Evolutionary conservation across 2,113 vertebrate species (phyloP).

Genomic region (Dendrocopos noguchii): DNA sequence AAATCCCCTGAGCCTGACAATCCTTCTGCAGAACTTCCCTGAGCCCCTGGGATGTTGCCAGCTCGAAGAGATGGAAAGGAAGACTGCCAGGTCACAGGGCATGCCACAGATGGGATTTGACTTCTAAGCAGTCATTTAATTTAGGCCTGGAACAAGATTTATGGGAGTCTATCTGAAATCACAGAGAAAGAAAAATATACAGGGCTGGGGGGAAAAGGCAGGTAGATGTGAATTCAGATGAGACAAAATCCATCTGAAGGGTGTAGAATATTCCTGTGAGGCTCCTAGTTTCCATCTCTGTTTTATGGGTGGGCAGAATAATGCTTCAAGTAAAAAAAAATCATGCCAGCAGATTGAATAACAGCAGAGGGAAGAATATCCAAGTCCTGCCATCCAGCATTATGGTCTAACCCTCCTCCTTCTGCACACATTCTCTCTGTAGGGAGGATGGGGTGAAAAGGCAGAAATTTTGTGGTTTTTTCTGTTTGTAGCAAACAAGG

Average conservation of each 20-base stretch:
- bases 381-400: background rate
- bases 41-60: slow-evolving; percentile 32
- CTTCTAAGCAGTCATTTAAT: slow-evolving; percentile 49
- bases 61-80: slow-evolving; percentile 32
- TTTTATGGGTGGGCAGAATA: background rate
- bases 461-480: background rate
- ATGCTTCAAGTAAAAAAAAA: background rate
- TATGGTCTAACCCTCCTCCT: background rate
- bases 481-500: background rate
- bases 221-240: slow-evolving; percentile 25
- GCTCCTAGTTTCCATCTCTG: background rate
- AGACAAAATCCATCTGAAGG: background rate
- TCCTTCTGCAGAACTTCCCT: slow-evolving; percentile 54
- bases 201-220: background rate
- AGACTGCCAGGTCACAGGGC: slow-evolving; percentile 61
- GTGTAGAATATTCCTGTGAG: background rate
- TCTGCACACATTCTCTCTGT: background rate
- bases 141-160: slow-evolving; percentile 57
- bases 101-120: slow-evolving; percentile 62
- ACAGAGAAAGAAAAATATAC: slow-evolving; percentile 10
- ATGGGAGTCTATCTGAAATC: slow-evolving; percentile 23
- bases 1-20: slow-evolving; percentile 57
- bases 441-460: background rate
- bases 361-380: background rate
- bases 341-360: background rate